phyloP scores from a whole-genome alignment of 2,888 invertebrate species.

The Trichogramma evanescens region DNA sequence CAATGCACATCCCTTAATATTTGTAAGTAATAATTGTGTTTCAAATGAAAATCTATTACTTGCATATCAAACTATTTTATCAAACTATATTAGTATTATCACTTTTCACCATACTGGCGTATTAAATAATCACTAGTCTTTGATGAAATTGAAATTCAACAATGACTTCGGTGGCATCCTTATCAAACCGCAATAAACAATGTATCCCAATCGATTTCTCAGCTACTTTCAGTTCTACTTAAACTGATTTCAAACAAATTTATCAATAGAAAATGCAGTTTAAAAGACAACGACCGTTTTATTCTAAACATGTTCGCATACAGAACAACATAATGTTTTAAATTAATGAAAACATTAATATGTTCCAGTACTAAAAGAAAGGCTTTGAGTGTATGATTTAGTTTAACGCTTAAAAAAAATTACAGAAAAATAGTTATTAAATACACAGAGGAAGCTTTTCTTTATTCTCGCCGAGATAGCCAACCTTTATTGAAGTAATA shows the following conservation, averaged over 20 bases:
- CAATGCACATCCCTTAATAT: slow-evolving; percentile 15
- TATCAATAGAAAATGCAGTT: slow-evolving; percentile 14
- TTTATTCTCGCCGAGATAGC: too few relatives aligned
- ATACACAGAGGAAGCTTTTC: too few relatives aligned
- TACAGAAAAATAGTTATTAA: too few relatives aligned
- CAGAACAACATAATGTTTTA: too few relatives aligned
- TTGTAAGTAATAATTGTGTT: neutral
- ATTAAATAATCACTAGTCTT: slow-evolving; percentile 24
- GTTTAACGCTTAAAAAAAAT: too few relatives aligned
- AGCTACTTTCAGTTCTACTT: slow-evolving; percentile 6
- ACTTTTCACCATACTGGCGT: slow-evolving; percentile 26
- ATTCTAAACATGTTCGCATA: too few relatives aligned
- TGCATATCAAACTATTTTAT: slow-evolving; percentile 8
- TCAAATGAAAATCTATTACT: slow-evolving; percentile 13
- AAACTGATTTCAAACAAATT: slow-evolving; percentile 13
- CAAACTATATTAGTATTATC: slow-evolving; percentile 24
- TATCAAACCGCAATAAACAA: slow-evolving; percentile 16
- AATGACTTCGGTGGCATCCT: slow-evolving; percentile 23
- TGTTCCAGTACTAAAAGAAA: too few relatives aligned
- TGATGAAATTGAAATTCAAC: slow-evolving; percentile 23
- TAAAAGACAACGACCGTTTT: slow-evolving; percentile 12
- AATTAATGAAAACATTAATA: too few relatives aligned
- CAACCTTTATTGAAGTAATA: too few relatives aligned
- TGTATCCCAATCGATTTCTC: slow-evolving; percentile 15
- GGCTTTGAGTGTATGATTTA: too few relatives aligned